Base-by-base conservation (phyloP, 2,888 invertebrate species). In the Gari tellinella region DNA sequence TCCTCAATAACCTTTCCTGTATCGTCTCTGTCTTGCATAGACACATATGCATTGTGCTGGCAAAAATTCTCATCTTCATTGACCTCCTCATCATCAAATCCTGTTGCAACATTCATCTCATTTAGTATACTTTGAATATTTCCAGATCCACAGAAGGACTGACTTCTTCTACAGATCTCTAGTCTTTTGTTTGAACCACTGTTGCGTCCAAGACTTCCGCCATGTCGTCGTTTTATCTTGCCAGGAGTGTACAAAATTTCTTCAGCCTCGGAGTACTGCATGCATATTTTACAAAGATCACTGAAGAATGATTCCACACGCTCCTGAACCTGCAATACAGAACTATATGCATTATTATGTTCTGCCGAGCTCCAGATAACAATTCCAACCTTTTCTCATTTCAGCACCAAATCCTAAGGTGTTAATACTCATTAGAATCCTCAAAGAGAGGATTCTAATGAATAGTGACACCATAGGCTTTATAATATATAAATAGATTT, bases 241-340 rank as follows among this genome's bases (percentile, higher is more conserved):
- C 80, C 82, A n/a, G 84, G 85, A n/a, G 66, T 82, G 46, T 82
- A 83, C 17, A 57, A 60, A 7, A n/a, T 52, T 14, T 81, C 75
- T 21, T 70, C 65, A 0, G 46, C 58, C 31, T 75, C 66, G 15
- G 76, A 66, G 31, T 70, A 70, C 31, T 66, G 70, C n/a, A 68
- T 52, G 55, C 86, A 78, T 56, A 82, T 63, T 51, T 75, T 73
- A 74, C 88, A 88, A 40, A 89, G 66, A 38, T 89, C 87, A 38
- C 74, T 72, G 67, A 88, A 88, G 72, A 89, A 89, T 14, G 81
- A 78, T 58, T 73, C 72, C 8, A 86, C 86, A 53, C 89, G 78
- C 17, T 83, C 78, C 63, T 80, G 76, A 12, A 89, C 72, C 89
- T 89, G 66, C 15, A 74, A 64, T 17, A 23, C 10, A 31, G 31